Conservation (phyloP, 1,140 invertebrate genomes). For the Zophobas atratus region DNA sequence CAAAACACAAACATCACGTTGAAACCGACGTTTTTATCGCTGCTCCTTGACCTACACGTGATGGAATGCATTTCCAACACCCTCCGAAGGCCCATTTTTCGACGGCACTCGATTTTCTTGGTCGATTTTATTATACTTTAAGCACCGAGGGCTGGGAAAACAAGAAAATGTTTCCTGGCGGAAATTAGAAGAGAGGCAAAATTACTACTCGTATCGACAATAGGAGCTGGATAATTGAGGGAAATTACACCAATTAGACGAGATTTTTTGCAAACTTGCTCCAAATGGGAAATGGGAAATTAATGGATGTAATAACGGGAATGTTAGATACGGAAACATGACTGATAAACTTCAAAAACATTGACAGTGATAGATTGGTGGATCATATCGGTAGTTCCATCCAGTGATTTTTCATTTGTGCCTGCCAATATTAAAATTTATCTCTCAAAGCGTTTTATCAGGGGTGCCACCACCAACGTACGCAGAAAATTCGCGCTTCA, state of each 20-base stretch:
- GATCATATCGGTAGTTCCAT: conserved; percentile 27
- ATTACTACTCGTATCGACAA: conserved; percentile 11
- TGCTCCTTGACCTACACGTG: conserved; percentile 16
- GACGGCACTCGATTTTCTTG: conserved; percentile 31
- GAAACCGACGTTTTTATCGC: conserved; percentile 39
- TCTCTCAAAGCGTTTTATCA: conserved; percentile 6
- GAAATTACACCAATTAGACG: conserved; percentile 25
- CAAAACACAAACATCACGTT: conserved; percentile 36
- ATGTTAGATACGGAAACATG: conserved; percentile 40
- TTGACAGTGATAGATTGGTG: conserved; percentile 33
- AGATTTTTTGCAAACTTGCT: conserved; percentile 4
- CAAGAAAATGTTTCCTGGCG: conserved; percentile 14
- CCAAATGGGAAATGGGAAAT: conserved; percentile 29
- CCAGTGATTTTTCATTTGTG: conserved; percentile 40
- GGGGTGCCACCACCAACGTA: neutral
- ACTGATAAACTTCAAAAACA: conserved; percentile 43
- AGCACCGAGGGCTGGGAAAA: conserved; percentile 17
- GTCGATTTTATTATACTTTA: conserved; percentile 14
- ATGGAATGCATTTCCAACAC: conserved; percentile 18
- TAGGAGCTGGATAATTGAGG: neutral
- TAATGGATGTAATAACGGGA: conserved; percentile 35
- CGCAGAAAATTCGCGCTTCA: neutral
- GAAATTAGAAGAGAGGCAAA: conserved; percentile 19
- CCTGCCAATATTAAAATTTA: conserved; percentile 39
- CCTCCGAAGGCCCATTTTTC: conserved; percentile 22